Evolutionary conservation across 2,888 invertebrate genomes (phyloP).

Genomic region (Drosophila anomelani): DNA sequence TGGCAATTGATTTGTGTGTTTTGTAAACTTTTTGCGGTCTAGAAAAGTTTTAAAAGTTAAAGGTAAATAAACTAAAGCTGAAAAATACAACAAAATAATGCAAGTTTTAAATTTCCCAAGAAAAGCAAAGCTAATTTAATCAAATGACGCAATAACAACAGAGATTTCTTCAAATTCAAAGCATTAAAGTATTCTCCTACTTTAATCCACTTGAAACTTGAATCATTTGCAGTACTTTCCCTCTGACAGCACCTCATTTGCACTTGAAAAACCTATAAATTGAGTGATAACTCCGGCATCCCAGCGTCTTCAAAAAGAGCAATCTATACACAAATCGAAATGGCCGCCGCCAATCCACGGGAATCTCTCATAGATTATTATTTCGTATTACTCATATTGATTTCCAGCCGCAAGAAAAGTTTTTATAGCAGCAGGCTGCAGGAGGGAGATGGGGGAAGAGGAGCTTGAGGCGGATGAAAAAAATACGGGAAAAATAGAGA

Average conservation of each 20-base stretch:
- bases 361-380: constrained; percentile 47
- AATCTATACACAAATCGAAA: constrained; percentile 43
- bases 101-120: background rate
- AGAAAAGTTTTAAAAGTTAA: background rate
- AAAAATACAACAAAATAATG: background rate
- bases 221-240: constrained; percentile 23
- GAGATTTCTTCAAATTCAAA: background rate
- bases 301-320: constrained; percentile 42
- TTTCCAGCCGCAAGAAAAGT: constrained; percentile 43
- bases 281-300: constrained; percentile 41
- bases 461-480: constrained; percentile 28
- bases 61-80: background rate
- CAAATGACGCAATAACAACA: background rate
- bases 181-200: background rate
- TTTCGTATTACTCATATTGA: constrained; percentile 49
- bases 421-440: constrained; percentile 5
- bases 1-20: constrained; percentile 34
- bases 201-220: constrained; percentile 24
- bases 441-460: background rate
- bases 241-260: constrained; percentile 40
- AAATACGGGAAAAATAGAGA: constrained; percentile 13
- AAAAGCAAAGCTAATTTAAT: background rate
- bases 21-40: constrained; percentile 1
- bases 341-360: constrained; percentile 35
- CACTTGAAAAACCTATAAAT: constrained; percentile 44